Evolutionary conservation across 2,888 invertebrate species (phyloP).

Genomic region (Beris morrisii): DNA sequence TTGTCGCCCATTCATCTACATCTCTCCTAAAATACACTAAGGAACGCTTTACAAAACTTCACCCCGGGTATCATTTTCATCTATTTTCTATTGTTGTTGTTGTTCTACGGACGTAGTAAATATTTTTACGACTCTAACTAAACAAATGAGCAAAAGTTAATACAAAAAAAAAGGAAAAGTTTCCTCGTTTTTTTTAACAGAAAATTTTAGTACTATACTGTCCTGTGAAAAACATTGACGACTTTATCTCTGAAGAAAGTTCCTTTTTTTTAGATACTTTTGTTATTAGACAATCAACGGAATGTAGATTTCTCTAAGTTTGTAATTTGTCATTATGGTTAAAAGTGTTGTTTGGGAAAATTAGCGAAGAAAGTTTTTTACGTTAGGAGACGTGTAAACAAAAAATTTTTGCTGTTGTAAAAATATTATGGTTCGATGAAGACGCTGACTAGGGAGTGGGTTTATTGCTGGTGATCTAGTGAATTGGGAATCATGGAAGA

Average conservation of each 20-base stretch:
- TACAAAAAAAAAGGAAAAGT: background rate
- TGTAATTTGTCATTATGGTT: too few species aligned
- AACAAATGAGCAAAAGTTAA: conserved; percentile 19
- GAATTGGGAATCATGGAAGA: too few species aligned
- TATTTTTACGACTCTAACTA: conserved; percentile 27
- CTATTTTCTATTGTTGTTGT: conserved; percentile 20
- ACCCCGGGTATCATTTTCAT: conserved; percentile 27
- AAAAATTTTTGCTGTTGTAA: too few species aligned
- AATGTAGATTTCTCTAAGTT: background rate
- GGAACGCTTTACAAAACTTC: conserved; percentile 22
- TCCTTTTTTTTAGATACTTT: conserved; percentile 9
- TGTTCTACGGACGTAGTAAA: conserved; percentile 3
- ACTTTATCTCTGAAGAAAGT: too few species aligned
- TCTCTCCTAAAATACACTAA: background rate
- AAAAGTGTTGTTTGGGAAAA: too few species aligned
- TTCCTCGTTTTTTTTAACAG: background rate
- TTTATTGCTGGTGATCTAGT: too few species aligned
- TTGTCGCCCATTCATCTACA: conserved; percentile 23
- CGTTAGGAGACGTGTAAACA: too few species aligned
- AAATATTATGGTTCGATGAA: too few species aligned
- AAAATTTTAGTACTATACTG: too few species aligned
- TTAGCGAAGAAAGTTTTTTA: too few species aligned
- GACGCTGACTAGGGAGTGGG: too few species aligned
- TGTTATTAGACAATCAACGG: conserved; percentile 21
- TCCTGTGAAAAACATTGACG: too few species aligned